These are phyloP conservation scores for Noctuana brunneofusca DNA, from an alignment of 2,888 invertebrate species.

Conservation along the genomic window DNA sequence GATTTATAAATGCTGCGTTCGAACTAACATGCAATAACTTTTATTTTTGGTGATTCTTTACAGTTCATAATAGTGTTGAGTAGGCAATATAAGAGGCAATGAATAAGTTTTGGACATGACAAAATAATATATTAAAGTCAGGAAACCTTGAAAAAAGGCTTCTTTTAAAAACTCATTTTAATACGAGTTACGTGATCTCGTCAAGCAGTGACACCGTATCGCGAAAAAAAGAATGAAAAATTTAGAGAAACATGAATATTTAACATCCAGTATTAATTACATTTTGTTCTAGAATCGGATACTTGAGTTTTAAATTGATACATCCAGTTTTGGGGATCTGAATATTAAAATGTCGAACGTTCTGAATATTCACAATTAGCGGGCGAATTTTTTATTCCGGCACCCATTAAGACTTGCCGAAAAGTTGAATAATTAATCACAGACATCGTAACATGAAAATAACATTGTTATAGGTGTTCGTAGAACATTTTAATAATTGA, in stretches of 20 bases:
- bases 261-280: constrained; percentile 21
- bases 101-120: no score
- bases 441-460: background rate
- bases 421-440: constrained; percentile 31
- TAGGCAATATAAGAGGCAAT: no score
- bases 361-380: constrained; percentile 35
- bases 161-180: no score
- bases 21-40: no score
- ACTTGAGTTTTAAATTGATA: constrained; percentile 28
- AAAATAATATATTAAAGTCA: no score
- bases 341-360: constrained; percentile 28
- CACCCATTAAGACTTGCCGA: constrained; percentile 25
- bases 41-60: no score
- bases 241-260: constrained; percentile 30
- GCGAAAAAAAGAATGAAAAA: background rate
- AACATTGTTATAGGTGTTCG: background rate
- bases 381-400: constrained; percentile 21
- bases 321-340: constrained; percentile 32
- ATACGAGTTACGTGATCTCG: no score
- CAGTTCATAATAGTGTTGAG: no score
- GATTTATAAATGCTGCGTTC: no score
- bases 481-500: background rate
- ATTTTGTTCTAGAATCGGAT: constrained; percentile 25
- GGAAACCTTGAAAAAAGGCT: no score
- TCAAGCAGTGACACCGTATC: no score